Percentiles rank a stretch among this genome's conserved stretches.
Evolutionary conservation across 2,888 invertebrate genomes (phyloP).

Genomic region (Drosophila putrida): DNA sequence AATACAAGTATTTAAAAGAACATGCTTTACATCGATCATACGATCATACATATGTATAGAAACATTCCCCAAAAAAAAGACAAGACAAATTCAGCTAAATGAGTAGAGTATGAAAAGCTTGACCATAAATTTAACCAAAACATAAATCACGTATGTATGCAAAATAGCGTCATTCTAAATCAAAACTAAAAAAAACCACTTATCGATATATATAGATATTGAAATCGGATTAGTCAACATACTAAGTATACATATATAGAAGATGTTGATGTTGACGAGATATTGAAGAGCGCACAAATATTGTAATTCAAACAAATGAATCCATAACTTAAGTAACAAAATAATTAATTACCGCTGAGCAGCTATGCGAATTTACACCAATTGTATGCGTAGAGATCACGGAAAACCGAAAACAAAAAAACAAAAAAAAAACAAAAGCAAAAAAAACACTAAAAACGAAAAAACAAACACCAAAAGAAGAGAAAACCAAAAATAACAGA

Average conservation of each 20-base stretch:
- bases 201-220: constrained; percentile 61
- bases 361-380: constrained; percentile 27
- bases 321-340: constrained; percentile 67
- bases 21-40: too few species aligned
- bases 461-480: constrained; percentile 2
- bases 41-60: too few species aligned
- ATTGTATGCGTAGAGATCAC: constrained; percentile 17
- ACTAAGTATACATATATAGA: background rate
- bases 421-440: too few species aligned
- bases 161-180: too few species aligned
- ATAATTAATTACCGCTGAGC: constrained; percentile 13
- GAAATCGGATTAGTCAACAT: constrained; percentile 47
- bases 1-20: too few species aligned
- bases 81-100: too few species aligned
- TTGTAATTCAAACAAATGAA: constrained; percentile 55
- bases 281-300: constrained; percentile 71
- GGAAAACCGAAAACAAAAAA: too few species aligned
- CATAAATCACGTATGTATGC: too few species aligned
- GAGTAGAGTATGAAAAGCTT: too few species aligned
- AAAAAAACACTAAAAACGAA: constrained; percentile 6
- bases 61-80: too few species aligned
- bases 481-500: background rate
- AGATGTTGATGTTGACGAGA: constrained; percentile 32
- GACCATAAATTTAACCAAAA: too few species aligned
- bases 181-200: constrained; percentile 33